Evolutionary conservation across 2,888 invertebrate species (phyloP).

Genomic region (Drosophila borealis): DNA sequence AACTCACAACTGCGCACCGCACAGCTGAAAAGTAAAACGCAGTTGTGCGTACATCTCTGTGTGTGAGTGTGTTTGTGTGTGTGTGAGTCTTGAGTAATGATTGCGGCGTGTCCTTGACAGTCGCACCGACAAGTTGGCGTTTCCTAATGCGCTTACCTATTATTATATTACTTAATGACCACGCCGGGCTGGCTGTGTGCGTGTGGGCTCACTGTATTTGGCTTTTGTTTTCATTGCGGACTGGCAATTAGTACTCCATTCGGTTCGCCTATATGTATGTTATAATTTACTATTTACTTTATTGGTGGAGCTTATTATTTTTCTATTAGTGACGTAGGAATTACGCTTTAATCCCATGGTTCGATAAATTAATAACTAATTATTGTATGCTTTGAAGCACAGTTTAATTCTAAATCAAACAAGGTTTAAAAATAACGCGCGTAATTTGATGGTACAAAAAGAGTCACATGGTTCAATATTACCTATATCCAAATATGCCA

Average conservation of each 20-base stretch:
- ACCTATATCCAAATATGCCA: no score
- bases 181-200: background rate
- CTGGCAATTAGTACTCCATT: slow-evolving; percentile 24
- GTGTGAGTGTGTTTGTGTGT: slow-evolving; percentile 1
- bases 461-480: no score
- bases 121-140: slow-evolving; percentile 41
- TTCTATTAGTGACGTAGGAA: slow-evolving; percentile 14
- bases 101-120: slow-evolving; percentile 55
- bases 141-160: slow-evolving; percentile 49
- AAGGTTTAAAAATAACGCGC: background rate
- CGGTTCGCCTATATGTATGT: background rate
- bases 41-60: background rate
- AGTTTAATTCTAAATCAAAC: background rate
- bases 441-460: no score
- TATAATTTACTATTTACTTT: slow-evolving; percentile 30
- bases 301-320: slow-evolving; percentile 20
- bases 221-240: slow-evolving; percentile 18
- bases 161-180: slow-evolving; percentile 43
- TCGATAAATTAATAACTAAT: slow-evolving; percentile 22
- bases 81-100: slow-evolving; percentile 49
- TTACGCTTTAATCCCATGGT: slow-evolving; percentile 10
- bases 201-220: slow-evolving; percentile 5
- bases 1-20: slow-evolving; percentile 19
- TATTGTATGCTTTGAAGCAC: background rate
- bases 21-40: slow-evolving; percentile 14